phyloP scores from a whole-genome alignment of 1,140 invertebrate species.

The Lanistes nyassanus region DNA sequence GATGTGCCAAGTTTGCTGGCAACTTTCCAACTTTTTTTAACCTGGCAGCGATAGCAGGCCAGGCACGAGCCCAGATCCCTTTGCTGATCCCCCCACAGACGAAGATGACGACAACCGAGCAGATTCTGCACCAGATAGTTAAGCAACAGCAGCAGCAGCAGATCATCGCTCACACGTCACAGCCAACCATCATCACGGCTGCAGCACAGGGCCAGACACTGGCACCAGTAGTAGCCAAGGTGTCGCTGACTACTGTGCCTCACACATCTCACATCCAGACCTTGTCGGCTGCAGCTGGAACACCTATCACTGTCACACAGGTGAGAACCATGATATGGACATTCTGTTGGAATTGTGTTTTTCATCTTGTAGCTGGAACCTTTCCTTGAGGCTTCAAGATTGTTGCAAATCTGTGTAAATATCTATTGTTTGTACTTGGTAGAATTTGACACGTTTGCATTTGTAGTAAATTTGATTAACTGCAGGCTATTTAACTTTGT shows the following conservation, averaged over 20 bases:
- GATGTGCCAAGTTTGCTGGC: too few species aligned
- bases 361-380: too few species aligned
- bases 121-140: conserved; percentile 57
- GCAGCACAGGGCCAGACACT: conserved; percentile 50
- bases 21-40: too few species aligned
- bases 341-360: too few species aligned
- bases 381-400: too few species aligned
- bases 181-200: conserved; percentile 58
- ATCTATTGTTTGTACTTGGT: too few species aligned
- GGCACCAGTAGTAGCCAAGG: conserved; percentile 47
- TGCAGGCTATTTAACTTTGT: too few species aligned
- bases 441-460: too few species aligned
- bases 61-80: conserved; percentile 29
- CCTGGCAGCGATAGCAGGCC: conserved; percentile 24
- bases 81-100: conserved; percentile 31
- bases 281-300: conserved; percentile 35
- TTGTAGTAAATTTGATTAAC: too few species aligned
- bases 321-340: too few species aligned
- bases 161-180: conserved; percentile 44
- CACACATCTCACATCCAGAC: conserved; percentile 41
- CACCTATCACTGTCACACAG: conserved; percentile 37
- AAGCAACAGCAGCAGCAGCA: conserved; percentile 48
- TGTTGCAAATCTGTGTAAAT: too few species aligned
- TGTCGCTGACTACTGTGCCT: conserved; percentile 29
- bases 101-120: conserved; percentile 43